A percentile compares a stretch with the other conserved stretches of the same genome.
Evolutionary conservation across 2,113 vertebrate genomes (phyloP).

Genomic region (Pseudopodoces humilis): DNA sequence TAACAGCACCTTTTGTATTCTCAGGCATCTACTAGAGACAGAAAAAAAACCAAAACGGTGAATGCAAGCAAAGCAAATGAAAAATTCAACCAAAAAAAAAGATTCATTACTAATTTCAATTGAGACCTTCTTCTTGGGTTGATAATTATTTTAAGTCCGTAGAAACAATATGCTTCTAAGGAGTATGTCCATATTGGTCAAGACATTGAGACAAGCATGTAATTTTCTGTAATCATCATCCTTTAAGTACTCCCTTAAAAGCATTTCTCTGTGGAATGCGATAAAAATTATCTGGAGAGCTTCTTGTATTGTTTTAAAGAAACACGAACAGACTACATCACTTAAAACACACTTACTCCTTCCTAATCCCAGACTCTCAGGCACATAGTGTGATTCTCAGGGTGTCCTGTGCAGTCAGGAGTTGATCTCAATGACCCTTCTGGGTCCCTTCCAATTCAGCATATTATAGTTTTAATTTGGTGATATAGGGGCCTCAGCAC

Average conservation of each 20-base stretch:
- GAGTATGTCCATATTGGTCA: neutral
- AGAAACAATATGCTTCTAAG: neutral
- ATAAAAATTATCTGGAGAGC: neutral
- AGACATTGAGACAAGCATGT: neutral
- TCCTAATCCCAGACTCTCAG: neutral
- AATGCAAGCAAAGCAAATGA: neutral
- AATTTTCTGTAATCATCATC: neutral
- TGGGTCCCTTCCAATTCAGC: neutral
- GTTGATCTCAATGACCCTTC: neutral
- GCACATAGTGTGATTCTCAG: neutral
- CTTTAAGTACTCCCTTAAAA: conserved; percentile 1
- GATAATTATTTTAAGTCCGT: neutral
- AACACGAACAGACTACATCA: neutral
- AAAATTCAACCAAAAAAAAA: neutral
- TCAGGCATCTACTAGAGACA: neutral
- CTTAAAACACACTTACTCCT: neutral
- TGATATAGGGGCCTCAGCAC: neutral
- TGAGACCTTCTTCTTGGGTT: neutral
- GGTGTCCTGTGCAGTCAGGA: neutral
- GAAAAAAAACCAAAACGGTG: neutral
- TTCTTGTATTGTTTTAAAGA: conserved; percentile 13
- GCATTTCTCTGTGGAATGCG: neutral
- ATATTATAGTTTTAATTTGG: neutral
- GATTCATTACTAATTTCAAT: neutral
- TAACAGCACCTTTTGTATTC: neutral